Conservation (phyloP, 1,140 invertebrate species). For the Leptoteleia sp. region DNA sequence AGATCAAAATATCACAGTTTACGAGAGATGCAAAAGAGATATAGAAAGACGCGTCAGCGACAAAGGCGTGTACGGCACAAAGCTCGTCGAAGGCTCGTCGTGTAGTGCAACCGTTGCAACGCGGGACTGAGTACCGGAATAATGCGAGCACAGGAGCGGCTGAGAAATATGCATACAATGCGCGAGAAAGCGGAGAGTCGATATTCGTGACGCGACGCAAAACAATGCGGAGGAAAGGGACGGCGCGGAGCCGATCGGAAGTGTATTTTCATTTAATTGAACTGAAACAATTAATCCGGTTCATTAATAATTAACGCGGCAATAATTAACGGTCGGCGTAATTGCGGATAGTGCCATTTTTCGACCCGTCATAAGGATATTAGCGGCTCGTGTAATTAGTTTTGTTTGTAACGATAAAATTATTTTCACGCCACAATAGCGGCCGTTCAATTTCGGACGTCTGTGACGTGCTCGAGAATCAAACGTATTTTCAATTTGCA, state of each 20-base stretch:
- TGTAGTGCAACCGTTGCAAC: slow-evolving; percentile 61
- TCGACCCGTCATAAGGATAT: slow-evolving; percentile 9
- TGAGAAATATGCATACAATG: slow-evolving; percentile 57
- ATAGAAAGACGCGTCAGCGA: slow-evolving; percentile 67
- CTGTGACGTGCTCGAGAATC: no score
- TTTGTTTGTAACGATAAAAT: slow-evolving; percentile 51
- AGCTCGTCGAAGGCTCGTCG: slow-evolving; percentile 66
- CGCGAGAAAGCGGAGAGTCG: slow-evolving; percentile 55
- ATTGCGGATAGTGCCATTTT: no score
- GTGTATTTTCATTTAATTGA: slow-evolving; percentile 74
- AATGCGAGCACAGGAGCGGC: slow-evolving; percentile 32
- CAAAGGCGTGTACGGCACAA: slow-evolving; percentile 64
- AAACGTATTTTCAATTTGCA: no score
- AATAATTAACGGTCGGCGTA: no score
- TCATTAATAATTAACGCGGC: slow-evolving; percentile 25
- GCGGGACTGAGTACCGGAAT: slow-evolving; percentile 58
- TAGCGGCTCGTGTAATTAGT: slow-evolving; percentile 40
- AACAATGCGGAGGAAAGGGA: slow-evolving; percentile 30
- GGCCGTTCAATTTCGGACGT: slow-evolving; percentile 56
- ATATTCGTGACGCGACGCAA: slow-evolving; percentile 43
- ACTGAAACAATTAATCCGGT: slow-evolving; percentile 58
- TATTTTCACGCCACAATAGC: slow-evolving; percentile 36
- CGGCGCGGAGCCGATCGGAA: slow-evolving; percentile 45
- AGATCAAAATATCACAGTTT: slow-evolving; percentile 68
- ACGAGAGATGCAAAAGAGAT: slow-evolving; percentile 61